These are phyloP conservation scores for Potamarius usumacintae DNA, from an alignment of 2,113 vertebrate genomes.

Conservation along the genomic window DNA sequence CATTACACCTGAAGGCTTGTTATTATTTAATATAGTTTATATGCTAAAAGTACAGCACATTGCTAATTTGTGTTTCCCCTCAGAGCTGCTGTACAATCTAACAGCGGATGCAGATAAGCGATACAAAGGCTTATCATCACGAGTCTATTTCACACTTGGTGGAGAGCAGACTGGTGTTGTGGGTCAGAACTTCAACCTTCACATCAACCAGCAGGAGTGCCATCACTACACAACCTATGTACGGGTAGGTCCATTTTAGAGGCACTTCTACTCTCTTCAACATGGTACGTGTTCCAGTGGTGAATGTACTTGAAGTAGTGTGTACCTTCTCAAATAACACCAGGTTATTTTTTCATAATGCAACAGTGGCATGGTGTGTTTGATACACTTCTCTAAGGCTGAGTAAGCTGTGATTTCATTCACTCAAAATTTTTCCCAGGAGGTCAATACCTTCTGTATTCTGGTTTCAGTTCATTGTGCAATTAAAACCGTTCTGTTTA, in stretches of 20 bases:
- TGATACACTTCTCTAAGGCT: neutral
- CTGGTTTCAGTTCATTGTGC: neutral
- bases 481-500: neutral
- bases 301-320: neutral
- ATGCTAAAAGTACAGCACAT: neutral
- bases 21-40: neutral
- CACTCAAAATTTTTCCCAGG: neutral
- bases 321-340: neutral
- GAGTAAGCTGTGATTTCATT: neutral
- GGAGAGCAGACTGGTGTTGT: conserved; percentile 82
- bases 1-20: neutral
- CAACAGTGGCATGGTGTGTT: neutral
- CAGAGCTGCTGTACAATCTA: conserved; percentile 89
- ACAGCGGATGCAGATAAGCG: conserved; percentile 89
- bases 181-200: conserved; percentile 78
- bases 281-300: neutral
- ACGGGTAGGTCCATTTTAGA: conserved; percentile 79
- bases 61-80: conserved; percentile 30
- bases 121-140: conserved; percentile 79
- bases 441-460: neutral
- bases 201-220: conserved; percentile 78
- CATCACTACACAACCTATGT: conserved; percentile 83
- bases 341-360: neutral
- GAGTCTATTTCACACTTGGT: conserved; percentile 83
- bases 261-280: neutral